phyloP scores from a whole-genome alignment of 2,888 invertebrate species.

The Epirrhoe alternata region DNA sequence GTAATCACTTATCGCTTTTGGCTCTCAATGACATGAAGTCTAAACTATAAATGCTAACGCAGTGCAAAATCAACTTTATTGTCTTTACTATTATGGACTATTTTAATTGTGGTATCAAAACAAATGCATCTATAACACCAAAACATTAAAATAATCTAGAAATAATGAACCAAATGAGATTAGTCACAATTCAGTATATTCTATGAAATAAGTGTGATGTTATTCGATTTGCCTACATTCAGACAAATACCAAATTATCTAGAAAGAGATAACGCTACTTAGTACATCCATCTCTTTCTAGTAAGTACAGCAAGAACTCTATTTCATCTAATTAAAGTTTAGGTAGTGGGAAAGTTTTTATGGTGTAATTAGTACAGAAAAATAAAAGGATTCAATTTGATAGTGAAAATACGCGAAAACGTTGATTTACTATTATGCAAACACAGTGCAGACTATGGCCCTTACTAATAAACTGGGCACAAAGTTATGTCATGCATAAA shows the following conservation, averaged over 20 bases:
- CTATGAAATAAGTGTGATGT: neutral
- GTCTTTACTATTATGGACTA: constrained; percentile 52
- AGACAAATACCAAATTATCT: neutral
- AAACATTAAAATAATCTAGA: constrained; percentile 25
- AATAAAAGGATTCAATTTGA: neutral
- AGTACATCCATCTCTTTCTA: too few species aligned
- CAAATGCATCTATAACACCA: constrained; percentile 37
- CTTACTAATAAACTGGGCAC: too few species aligned
- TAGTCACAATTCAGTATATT: neutral
- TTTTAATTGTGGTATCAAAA: constrained; percentile 33
- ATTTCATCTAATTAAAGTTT: too few species aligned
- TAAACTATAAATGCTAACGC: constrained; percentile 69
- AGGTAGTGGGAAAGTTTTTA: too few species aligned
- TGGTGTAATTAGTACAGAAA: neutral
- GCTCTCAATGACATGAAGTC: constrained; percentile 46
- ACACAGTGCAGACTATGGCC: neutral
- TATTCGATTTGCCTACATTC: neutral
- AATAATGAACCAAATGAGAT: constrained; percentile 34
- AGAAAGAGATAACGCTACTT: neutral
- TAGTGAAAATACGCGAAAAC: neutral
- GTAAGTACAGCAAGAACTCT: neutral
- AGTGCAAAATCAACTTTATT: constrained; percentile 58
- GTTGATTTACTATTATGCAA: neutral
- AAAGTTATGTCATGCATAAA: too few species aligned
- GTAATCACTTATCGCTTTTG: constrained; percentile 55